Evolutionary conservation across 92 coral and sea anemone species (phyloP).

Genomic region (Palythoa grandiflora): DNA sequence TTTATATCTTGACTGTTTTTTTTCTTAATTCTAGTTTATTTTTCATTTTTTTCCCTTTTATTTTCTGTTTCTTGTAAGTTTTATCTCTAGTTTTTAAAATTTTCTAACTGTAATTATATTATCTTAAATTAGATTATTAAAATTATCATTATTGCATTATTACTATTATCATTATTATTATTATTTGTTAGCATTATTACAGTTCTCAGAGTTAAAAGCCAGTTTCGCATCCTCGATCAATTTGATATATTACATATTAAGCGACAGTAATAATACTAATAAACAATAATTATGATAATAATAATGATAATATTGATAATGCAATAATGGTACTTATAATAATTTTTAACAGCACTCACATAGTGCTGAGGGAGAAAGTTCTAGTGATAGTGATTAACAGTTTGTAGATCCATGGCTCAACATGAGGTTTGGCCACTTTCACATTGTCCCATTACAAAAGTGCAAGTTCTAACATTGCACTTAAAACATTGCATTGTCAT

Average conservation of each 20-base stretch:
- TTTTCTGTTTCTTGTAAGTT: neutral
- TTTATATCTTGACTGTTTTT: conserved; percentile 8
- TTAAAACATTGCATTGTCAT: conserved; percentile 12
- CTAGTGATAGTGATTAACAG: neutral
- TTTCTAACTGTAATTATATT: neutral
- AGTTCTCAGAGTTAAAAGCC: conserved; percentile 5
- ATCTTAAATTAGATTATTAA: neutral
- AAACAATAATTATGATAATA: neutral
- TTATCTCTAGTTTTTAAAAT: conserved; percentile 4
- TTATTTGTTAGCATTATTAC: neutral
- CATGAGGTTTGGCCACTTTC: conserved; percentile 7
- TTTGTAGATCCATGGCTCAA: neutral
- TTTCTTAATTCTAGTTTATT: neutral
- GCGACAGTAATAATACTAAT: neutral
- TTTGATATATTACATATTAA: neutral
- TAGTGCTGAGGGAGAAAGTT: neutral
- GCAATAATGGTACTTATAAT: neutral
- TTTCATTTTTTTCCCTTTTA: neutral
- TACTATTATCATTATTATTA: neutral
- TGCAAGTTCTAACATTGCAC: neutral
- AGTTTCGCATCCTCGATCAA: conserved; percentile 6
- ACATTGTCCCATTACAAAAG: neutral
- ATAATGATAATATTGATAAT: neutral
- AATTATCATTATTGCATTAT: neutral
- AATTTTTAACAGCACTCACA: too few species aligned